Conservation (phyloP, 2,113 vertebrate genomes). For the Anhinga anhinga region DNA sequence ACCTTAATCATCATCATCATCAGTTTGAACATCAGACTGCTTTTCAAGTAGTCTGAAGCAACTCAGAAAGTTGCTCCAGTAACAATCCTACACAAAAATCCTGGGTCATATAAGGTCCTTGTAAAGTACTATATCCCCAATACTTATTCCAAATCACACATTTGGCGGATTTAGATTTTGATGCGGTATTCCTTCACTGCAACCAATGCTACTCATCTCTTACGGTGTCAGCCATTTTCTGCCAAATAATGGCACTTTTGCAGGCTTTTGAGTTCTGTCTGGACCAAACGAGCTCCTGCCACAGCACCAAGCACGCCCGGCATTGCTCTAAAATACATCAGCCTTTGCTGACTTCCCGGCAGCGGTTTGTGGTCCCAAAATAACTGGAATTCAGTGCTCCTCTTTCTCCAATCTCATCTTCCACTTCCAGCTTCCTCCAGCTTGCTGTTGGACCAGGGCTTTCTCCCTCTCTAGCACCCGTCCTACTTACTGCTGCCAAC, state of each 20-base stretch:
- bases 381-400: neutral
- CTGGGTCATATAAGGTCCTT: neutral
- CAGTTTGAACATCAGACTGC: neutral
- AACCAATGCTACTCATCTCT: neutral
- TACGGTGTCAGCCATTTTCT: accelerated
- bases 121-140: neutral
- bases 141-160: neutral
- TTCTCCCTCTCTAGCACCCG: neutral
- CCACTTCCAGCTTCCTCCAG: neutral
- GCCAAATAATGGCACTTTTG: neutral
- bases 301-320: accelerated
- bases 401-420: neutral
- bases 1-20: neutral
- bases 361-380: neutral
- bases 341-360: neutral
- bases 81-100: neutral
- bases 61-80: neutral
- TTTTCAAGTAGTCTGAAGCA: neutral
- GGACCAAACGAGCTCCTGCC: neutral
- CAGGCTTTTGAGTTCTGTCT: neutral
- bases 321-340: neutral
- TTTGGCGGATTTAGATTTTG: neutral
- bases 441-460: neutral
- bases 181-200: neutral
- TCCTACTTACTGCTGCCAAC: neutral